Conservation (phyloP, 1,140 invertebrate species). For the Kradibia gibbosae region DNA sequence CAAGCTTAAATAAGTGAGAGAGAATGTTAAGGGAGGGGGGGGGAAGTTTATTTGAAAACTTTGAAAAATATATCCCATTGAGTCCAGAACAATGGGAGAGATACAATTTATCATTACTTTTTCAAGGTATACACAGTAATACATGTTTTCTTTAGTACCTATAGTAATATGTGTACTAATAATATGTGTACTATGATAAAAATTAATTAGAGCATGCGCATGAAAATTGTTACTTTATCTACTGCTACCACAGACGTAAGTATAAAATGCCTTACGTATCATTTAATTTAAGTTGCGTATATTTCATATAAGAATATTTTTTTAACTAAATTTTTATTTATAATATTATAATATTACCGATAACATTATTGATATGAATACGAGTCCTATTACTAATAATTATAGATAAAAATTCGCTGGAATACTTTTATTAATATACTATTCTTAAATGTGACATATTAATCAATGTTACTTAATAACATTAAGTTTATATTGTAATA, state of each 20-base stretch:
- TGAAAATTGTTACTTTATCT: neutral
- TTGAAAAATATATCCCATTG: slow-evolving; percentile 25
- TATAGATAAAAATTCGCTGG: too few species aligned
- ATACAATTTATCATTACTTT: slow-evolving; percentile 12
- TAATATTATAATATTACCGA: neutral
- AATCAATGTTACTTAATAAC: too few species aligned
- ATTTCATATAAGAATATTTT: neutral
- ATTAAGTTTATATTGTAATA: too few species aligned
- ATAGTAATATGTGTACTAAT: too few species aligned
- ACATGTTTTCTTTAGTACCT: slow-evolving; percentile 21
- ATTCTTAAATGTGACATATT: too few species aligned
- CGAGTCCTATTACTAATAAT: too few species aligned
- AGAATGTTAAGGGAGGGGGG: neutral
- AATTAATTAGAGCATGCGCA: slow-evolving; percentile 29
- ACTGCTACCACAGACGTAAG: neutral
- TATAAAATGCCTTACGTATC: slow-evolving; percentile 1
- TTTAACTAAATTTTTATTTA: neutral
- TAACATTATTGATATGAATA: neutral
- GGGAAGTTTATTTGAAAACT: slow-evolving; percentile 28
- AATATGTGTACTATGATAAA: slow-evolving; percentile 15
- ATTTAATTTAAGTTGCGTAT: neutral
- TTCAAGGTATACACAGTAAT: neutral
- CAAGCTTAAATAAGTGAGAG: slow-evolving; percentile 5
- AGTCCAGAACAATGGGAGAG: slow-evolving; percentile 16
- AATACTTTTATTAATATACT: too few species aligned